Evolutionary conservation across 2,113 vertebrate genomes (phyloP).

Genomic region (Apus apus): DNA sequence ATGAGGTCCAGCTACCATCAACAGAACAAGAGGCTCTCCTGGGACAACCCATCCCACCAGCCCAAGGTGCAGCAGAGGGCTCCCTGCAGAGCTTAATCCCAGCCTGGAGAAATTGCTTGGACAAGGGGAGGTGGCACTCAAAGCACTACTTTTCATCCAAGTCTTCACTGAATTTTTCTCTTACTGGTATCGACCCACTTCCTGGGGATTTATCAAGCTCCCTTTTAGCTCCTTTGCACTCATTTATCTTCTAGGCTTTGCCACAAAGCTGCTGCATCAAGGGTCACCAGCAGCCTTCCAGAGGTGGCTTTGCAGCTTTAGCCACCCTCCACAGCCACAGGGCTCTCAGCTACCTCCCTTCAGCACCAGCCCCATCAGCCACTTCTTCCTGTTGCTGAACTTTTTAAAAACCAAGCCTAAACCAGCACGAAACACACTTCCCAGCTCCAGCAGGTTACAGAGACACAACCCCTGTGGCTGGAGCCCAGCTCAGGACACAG

Average conservation of each 20-base stretch:
- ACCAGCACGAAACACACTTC: not conserved
- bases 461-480: fast-evolving
- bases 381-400: not conserved
- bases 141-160: not conserved
- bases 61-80: not conserved
- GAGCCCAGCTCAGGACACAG: not conserved
- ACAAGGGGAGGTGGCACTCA: not conserved
- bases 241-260: not conserved
- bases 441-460: not conserved
- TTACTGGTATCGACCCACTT: not conserved
- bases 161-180: not conserved
- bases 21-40: not conserved
- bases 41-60: not conserved
- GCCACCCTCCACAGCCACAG: not conserved
- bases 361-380: not conserved
- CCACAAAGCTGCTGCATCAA: not conserved
- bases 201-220: not conserved
- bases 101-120: not conserved
- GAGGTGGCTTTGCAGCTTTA: not conserved
- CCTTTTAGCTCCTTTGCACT: not conserved
- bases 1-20: not conserved
- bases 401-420: not conserved
- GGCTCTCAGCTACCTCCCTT: not conserved
- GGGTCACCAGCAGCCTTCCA: not conserved
- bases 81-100: not conserved